Conservation (phyloP, 2,113 vertebrate genomes). For the Pteropus alecto region DNA sequence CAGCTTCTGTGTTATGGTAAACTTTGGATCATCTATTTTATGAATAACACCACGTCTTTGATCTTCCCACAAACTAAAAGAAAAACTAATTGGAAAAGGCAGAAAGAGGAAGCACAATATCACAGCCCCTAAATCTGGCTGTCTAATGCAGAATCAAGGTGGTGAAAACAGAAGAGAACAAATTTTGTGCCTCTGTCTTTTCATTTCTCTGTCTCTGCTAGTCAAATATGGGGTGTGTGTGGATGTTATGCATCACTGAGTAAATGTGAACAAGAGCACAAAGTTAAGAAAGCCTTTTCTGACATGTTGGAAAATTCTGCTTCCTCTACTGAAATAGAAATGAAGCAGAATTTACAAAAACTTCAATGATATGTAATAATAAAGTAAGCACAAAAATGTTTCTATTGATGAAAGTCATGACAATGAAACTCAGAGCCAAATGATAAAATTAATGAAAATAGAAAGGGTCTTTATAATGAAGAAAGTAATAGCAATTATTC, state of each 20-base stretch:
- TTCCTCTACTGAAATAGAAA: not conserved
- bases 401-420: constrained; percentile 27
- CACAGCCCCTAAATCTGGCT: not conserved
- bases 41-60: not conserved
- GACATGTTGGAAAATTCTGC: too few species aligned
- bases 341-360: constrained; percentile 15
- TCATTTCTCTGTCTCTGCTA: not conserved
- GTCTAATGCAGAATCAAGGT: not conserved
- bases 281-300: not conserved
- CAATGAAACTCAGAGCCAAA: not conserved
- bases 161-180: not conserved
- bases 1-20: not conserved
- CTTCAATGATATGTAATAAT: not conserved
- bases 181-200: not conserved
- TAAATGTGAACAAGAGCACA: not conserved
- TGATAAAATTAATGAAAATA: not conserved
- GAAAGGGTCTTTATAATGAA: not conserved
- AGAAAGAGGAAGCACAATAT: not conserved
- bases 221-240: not conserved
- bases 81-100: not conserved
- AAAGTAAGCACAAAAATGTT: constrained; percentile 26
- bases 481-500: constrained; percentile 25
- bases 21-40: not conserved
- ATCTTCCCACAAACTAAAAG: not conserved
- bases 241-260: not conserved